Conservation (phyloP, 2,113 vertebrate genomes). For the Scomber japonicus region DNA sequence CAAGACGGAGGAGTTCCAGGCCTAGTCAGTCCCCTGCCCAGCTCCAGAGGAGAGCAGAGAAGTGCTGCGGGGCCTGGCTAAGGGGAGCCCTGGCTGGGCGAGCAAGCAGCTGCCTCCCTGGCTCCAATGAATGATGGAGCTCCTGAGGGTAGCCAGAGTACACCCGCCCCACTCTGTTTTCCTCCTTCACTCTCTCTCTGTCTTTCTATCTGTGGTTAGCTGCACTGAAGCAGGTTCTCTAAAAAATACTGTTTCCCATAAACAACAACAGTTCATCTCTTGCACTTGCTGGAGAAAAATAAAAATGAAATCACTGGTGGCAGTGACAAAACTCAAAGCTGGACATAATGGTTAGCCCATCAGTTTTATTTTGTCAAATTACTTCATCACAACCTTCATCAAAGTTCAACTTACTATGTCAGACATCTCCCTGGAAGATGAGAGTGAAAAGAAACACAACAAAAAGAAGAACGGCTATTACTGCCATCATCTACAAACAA, state of each 20-base stretch:
- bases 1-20: constrained; percentile 71
- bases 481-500: constrained; percentile 64
- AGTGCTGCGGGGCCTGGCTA: constrained; percentile 76
- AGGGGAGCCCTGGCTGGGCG: constrained; percentile 70
- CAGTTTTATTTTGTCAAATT: constrained; percentile 69
- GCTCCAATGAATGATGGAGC: constrained; percentile 55
- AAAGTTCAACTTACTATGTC: constrained; percentile 66
- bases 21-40: constrained; percentile 61
- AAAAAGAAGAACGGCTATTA: constrained; percentile 71
- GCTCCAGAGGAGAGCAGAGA: constrained; percentile 69
- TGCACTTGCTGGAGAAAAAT: constrained; percentile 41
- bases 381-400: constrained; percentile 61
- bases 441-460: constrained; percentile 62
- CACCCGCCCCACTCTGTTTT: constrained; percentile 17
- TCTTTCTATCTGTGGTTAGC: constrained; percentile 32
- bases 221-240: constrained; percentile 44
- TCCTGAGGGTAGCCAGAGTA: constrained; percentile 65
- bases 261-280: constrained; percentile 51
- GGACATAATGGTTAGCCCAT: constrained; percentile 48
- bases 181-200: neutral
- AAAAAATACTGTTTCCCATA: constrained; percentile 51
- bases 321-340: constrained; percentile 22
- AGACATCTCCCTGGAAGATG: constrained; percentile 56
- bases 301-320: constrained; percentile 44
- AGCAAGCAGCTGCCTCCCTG: constrained; percentile 78